phyloP scores from a whole-genome alignment of 2,113 vertebrate species.

The Myocastor coypus region DNA sequence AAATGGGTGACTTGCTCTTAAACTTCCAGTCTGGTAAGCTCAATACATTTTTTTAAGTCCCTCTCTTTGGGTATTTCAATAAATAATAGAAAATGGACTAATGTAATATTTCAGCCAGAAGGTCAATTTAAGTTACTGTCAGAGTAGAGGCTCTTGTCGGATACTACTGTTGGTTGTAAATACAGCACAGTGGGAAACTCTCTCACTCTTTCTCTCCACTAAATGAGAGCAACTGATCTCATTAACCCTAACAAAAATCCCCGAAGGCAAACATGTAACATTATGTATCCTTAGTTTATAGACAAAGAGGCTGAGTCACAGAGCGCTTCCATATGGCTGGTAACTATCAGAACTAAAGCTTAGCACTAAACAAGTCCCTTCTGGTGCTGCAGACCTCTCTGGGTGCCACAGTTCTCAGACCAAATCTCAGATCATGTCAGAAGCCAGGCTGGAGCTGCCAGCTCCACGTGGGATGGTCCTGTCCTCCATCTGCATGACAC shows the following conservation, averaged over 20 bases:
- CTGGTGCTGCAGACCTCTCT: rapidly evolving
- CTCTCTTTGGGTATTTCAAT: background rate
- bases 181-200: background rate
- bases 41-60: background rate
- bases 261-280: background rate
- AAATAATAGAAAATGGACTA: background rate
- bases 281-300: background rate
- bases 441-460: background rate
- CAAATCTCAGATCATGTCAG: background rate
- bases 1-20: no score
- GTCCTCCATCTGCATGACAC: background rate
- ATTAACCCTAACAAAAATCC: background rate
- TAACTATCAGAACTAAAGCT: background rate
- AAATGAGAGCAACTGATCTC: background rate
- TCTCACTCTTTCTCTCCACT: background rate
- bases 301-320: background rate
- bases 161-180: no score
- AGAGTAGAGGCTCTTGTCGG: background rate
- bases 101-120: background rate
- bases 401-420: rapidly evolving
- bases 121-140: background rate
- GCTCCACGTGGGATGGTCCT: no score
- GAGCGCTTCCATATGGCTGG: background rate
- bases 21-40: background rate
- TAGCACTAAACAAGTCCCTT: background rate